Base-by-base conservation (phyloP, 2,797 vertebrate genomes). In the Anguilla anguilla region DNA sequence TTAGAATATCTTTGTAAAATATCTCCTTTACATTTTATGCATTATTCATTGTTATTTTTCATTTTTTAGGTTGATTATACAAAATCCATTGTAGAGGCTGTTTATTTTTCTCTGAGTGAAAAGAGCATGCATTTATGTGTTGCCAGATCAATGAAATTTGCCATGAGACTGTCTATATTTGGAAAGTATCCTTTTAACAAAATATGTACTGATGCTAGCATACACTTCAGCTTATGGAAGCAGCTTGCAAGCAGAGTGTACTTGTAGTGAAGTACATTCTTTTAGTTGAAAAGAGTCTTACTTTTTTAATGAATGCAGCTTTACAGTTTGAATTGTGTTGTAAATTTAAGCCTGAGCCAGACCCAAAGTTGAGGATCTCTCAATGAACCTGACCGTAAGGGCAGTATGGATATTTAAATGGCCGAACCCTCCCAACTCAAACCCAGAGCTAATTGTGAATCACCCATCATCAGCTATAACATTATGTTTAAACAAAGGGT, bases 11-110 rank as follows among this genome's bases (percentile, higher is more conserved):
- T 83, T 51, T 84, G 31, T 7, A 5, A 55, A 28, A 31, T 83
- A 55, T 13, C 81, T 83, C 28, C 17, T n/a, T 64, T 6, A 35
- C 84, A 61, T 10, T 92, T 93, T 95, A 95, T 93, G 95, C 91
- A 11, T 88, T 93, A 93, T 93, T 91, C 93, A 92, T 95, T 94
- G 94, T 96, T 94, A 95, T 96, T 96, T 95, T 95, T 95, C 95
- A 95, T 96, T 96, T 96, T 84, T 49, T 93, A 96, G 94, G n/a
- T n/a, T 19, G 28, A 22, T 22, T 74, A 74, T 28, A 15, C 69
- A 15, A 4, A 74, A 15, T 25, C 28, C 69, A 74, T 74, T 74
- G 69, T 15, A 35, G 10, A 69, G 25, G 64, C 22, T 3, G 61
- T 9, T 69, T 31, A 69, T 69, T 28, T 31, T 69, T n/a, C 67